Conservation (phyloP, 1,140 invertebrate species). For the Ephestia elutella region DNA sequence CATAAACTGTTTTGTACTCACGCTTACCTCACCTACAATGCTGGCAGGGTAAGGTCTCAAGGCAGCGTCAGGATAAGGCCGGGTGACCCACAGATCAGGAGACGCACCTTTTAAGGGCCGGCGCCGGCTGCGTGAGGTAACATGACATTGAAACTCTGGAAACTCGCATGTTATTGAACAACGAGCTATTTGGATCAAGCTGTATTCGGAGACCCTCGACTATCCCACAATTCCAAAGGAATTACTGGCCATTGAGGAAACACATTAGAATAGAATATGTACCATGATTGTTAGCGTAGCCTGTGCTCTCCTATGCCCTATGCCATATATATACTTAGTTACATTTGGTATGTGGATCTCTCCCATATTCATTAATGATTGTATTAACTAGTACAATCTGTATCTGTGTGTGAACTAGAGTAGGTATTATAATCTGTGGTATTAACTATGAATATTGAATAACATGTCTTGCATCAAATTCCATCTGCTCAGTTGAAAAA, state of each 20-base stretch:
- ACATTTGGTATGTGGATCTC: too few relatives aligned
- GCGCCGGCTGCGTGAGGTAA: slow-evolving; percentile 55
- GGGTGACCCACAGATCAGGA: slow-evolving; percentile 58
- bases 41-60: not conserved
- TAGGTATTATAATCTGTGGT: too few relatives aligned
- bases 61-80: slow-evolving; percentile 11
- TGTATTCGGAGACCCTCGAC: not conserved
- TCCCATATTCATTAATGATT: too few relatives aligned
- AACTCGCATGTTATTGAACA: slow-evolving; percentile 4
- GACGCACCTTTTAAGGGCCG: slow-evolving; percentile 57
- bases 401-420: too few relatives aligned
- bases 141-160: slow-evolving; percentile 20
- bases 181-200: not conserved
- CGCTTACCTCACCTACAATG: not conserved
- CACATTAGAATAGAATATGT: not conserved
- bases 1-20: too few relatives aligned
- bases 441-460: too few relatives aligned
- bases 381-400: too few relatives aligned
- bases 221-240: not conserved
- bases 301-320: too few relatives aligned
- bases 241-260: not conserved
- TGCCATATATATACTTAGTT: too few relatives aligned
- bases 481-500: too few relatives aligned
- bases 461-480: too few relatives aligned
- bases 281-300: not conserved